phyloP scores from a whole-genome alignment of 35 echinoderm and acorn worm species.

The Acanthaster planci region DNA sequence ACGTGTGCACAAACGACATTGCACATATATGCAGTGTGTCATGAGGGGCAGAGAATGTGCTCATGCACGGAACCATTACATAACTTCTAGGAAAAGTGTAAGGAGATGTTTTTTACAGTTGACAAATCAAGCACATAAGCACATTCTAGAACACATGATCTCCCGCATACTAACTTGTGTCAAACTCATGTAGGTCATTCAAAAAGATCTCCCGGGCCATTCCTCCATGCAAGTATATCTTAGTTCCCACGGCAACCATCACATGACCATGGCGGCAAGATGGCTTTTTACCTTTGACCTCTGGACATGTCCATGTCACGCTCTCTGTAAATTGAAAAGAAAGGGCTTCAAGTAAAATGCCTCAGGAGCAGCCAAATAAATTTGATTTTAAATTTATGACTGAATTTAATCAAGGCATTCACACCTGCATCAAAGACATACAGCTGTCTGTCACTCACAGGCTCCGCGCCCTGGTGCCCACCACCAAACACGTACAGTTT shows the following conservation, averaged over 20 bases:
- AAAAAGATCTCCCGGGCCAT: slow-evolving; percentile 77
- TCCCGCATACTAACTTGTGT: slow-evolving; percentile 57
- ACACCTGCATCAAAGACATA: slow-evolving; percentile 87
- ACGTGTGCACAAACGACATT: too few species aligned
- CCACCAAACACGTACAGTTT: slow-evolving; percentile 86
- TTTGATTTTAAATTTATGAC: too few species aligned
- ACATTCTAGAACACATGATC: too few species aligned
- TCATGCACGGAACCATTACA: too few species aligned
- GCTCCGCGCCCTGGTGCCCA: slow-evolving; percentile 77
- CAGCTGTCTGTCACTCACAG: slow-evolving; percentile 74
- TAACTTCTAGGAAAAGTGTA: too few species aligned
- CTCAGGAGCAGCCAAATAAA: too few species aligned
- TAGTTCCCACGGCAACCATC: slow-evolving; percentile 74
- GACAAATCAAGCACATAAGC: too few species aligned
- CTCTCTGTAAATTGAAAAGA: slow-evolving; percentile 40
- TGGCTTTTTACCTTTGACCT: slow-evolving; percentile 63
- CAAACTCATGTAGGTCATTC: slow-evolving; percentile 81
- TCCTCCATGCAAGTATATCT: slow-evolving; percentile 88
- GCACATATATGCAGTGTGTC: too few species aligned
- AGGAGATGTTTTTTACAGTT: too few species aligned
- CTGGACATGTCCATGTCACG: slow-evolving; percentile 62
- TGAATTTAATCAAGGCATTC: not conserved
- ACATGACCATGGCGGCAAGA: slow-evolving; percentile 80
- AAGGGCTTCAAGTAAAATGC: not conserved
- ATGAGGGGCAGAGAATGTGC: too few species aligned